Evolutionary conservation across 2,888 invertebrate species (phyloP), one percentile per base, ranked within the genome.

Genomic region (Dolichomitus sp.): DNA sequence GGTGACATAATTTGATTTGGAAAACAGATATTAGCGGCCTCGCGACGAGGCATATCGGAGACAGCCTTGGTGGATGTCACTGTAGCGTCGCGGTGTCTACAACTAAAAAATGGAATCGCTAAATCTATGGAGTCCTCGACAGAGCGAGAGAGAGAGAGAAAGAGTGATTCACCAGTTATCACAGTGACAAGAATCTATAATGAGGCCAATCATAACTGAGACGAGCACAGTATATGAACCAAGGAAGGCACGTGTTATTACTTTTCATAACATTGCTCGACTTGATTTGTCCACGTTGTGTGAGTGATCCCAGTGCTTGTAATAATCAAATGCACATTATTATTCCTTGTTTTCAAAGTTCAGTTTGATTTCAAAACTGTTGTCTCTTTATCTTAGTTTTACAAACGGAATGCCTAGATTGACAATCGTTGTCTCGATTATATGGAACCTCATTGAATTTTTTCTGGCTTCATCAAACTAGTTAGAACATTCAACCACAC

Each of bases 21-120:
- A 63, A 33, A 68, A 52, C 27, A 48, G 19, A 59, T 59, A 73
- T 68, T 77, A 42, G 50, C 42, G 83, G 50, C 83, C 80, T 77
- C 73, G 83, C 77, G 73, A 77, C 65, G 69, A 80, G 80, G 83
- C 77, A 77, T 80, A 77, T 80, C 84, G 87, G 77, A 78, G 48
- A 69, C 85, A 80, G 57, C 83, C 66, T 80, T 85, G 85, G 59
- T 69, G 83, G 85, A 85, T 80, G 86, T 57, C 80, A 74, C 80
- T 74, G 80, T 83, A 72, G 72, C 70, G 73, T 63, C 61, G 85
- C 37, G 61, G 52, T 52, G n/a, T 74, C 75, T 42, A 52, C 50
- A 27, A 23, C 37, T 52, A 65, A 52, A 80, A 82, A 73, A 80
- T 68, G 19, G 7, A 63, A 57, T 76, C 40, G 42, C 66, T 66